Evolutionary conservation across 2,797 vertebrate genomes (phyloP).

Genomic region (Sebastiscus tertius): DNA sequence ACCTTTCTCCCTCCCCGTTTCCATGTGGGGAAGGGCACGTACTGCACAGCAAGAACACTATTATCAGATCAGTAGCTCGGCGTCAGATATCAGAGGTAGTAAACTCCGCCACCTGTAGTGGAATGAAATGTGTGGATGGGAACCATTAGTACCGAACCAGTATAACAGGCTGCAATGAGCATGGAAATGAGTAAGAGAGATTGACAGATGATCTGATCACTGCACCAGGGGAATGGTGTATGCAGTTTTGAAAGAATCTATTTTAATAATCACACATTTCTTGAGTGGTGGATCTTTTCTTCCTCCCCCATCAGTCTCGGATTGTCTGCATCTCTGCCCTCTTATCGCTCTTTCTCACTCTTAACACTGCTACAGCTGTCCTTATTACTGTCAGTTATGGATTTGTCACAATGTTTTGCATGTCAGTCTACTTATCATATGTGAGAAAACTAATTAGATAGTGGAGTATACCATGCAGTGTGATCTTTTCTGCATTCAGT

Average conservation of each 20-base stretch:
- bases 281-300: not conserved
- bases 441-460: conserved; percentile 1
- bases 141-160: conserved; percentile 38
- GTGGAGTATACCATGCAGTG: not conserved
- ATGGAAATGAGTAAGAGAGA: conserved; percentile 25
- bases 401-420: not conserved
- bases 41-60: conserved; percentile 58
- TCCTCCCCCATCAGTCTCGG: not conserved
- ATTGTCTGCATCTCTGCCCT: not conserved
- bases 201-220: conserved; percentile 26
- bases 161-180: conserved; percentile 17
- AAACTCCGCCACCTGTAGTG: conserved; percentile 64
- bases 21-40: conserved; percentile 49
- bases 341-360: not conserved
- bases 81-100: conserved; percentile 69
- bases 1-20: conserved; percentile 37
- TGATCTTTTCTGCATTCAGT: not conserved
- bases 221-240: not conserved
- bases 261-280: conserved; percentile 25
- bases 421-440: not conserved
- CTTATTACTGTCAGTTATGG: not conserved
- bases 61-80: conserved; percentile 75
- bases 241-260: conserved; percentile 23
- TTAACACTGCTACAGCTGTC: not conserved
- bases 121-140: conserved; percentile 46